Conservation (phyloP, 1,140 invertebrate species). For the Harpegnathos saltator region DNA sequence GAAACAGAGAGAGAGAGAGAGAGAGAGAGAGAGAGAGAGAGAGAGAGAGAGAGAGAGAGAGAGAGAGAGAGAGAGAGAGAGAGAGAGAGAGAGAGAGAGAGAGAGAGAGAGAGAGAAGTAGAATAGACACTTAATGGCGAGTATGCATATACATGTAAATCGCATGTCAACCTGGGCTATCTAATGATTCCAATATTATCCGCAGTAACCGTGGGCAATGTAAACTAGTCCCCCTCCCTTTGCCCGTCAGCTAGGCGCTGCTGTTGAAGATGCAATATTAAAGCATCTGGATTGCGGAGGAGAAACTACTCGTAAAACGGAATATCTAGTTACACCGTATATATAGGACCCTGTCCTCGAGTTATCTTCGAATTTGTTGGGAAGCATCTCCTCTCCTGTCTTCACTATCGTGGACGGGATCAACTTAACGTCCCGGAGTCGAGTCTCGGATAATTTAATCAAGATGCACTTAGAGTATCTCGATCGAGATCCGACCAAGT, state of each 20-base stretch:
- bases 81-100: too few species aligned
- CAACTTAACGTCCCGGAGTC: background rate
- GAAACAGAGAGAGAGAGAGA: too few species aligned
- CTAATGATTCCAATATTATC: constrained; percentile 42
- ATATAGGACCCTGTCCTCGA: background rate
- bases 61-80: constrained; percentile 32
- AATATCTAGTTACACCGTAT: background rate
- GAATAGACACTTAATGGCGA: constrained; percentile 30
- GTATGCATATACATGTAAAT: constrained; percentile 48
- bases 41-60: too few species aligned
- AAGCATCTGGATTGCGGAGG: background rate
- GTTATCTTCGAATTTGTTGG: background rate
- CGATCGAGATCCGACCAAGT: too few species aligned
- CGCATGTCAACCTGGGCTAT: constrained; percentile 30
- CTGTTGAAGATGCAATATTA: background rate
- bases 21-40: constrained; percentile 35
- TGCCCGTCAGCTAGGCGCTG: background rate
- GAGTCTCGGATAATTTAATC: constrained; percentile 1
- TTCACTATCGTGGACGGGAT: background rate
- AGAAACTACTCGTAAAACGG: background rate
- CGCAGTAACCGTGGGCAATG: constrained; percentile 22
- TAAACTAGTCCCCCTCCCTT: constrained; percentile 3
- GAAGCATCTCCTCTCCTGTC: background rate
- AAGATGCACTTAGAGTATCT: background rate
- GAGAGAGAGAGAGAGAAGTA: constrained; percentile 32